Evolutionary conservation across 2,113 vertebrate genomes (phyloP).

Genomic region (Tauraco erythrolophus): DNA sequence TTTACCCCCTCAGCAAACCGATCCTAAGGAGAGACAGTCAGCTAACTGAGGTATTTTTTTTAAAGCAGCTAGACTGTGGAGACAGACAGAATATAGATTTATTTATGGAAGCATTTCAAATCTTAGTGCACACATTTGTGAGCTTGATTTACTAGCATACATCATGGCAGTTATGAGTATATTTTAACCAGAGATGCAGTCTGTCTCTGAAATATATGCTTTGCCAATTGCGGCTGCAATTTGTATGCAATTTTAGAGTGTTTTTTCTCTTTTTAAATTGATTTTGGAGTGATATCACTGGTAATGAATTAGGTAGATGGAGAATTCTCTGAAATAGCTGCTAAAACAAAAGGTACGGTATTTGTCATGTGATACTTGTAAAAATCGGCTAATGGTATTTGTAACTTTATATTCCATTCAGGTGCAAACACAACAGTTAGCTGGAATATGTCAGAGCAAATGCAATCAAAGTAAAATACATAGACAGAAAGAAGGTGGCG

Average conservation of each 20-base stretch:
- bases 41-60: background rate
- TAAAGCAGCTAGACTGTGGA: background rate
- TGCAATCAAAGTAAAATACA: background rate
- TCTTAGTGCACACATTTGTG: background rate
- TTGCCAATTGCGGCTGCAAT: background rate
- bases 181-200: background rate
- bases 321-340: background rate
- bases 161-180: background rate
- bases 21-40: background rate
- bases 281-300: background rate
- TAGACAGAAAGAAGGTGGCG: background rate
- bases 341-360: background rate
- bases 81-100: conserved; percentile 1
- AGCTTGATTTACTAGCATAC: background rate
- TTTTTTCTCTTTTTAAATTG: background rate
- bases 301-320: background rate
- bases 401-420: background rate
- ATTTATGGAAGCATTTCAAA: background rate
- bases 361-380: background rate
- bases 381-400: background rate
- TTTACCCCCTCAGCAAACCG: background rate
- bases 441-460: background rate
- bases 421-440: background rate
- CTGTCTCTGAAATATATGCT: background rate
- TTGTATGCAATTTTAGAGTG: background rate